Percentiles rank a stretch among this genome's conserved stretches.
phyloP scores from a whole-genome alignment of 2,888 invertebrate species.

The Amiota minor region DNA sequence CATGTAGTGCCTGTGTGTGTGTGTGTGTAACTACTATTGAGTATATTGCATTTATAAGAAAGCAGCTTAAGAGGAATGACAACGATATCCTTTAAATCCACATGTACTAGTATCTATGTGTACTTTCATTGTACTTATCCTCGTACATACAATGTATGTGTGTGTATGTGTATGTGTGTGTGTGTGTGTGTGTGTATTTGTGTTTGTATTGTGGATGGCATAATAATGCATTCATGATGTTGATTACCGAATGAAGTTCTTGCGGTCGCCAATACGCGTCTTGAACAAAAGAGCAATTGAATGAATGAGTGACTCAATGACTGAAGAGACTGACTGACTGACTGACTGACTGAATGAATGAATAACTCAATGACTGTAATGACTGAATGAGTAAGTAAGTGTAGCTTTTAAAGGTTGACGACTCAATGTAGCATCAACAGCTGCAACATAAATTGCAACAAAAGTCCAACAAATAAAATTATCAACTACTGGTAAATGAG shows the following conservation, averaged over 20 bases:
- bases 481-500: background rate
- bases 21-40: no score
- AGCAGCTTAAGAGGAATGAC: no score
- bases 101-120: background rate
- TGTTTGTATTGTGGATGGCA: background rate
- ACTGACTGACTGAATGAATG: no score
- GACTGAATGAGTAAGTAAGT: slow-evolving; percentile 7
- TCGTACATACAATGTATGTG: background rate
- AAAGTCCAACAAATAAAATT: background rate
- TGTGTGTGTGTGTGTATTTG: background rate
- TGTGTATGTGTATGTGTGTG: background rate
- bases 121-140: background rate
- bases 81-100: no score
- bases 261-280: slow-evolving; percentile 45
- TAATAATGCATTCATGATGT: slow-evolving; percentile 12
- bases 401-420: slow-evolving; percentile 28
- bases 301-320: no score
- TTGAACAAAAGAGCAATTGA: background rate
- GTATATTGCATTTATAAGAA: no score
- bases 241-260: slow-evolving; percentile 59
- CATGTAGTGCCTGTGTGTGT: no score
- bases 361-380: no score
- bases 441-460: slow-evolving; percentile 7
- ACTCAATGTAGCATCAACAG: slow-evolving; percentile 19
- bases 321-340: no score